Conservation (phyloP, 2,113 vertebrate genomes). For the Mesembrinibis cayennensis region DNA sequence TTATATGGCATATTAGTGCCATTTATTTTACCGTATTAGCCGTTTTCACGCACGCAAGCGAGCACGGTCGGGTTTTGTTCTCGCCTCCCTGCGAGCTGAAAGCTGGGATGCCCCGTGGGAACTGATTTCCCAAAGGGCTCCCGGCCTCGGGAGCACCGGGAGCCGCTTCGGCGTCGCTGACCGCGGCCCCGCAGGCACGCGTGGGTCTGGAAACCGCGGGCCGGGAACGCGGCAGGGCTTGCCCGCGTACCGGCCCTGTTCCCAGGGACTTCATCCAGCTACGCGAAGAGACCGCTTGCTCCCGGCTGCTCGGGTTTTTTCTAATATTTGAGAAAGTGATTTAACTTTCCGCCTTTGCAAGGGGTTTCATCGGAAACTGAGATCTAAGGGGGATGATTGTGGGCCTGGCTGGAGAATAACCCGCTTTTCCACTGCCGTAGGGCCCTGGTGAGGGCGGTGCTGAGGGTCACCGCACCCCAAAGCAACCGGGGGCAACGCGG, state of each 20-base stretch:
- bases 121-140: not conserved
- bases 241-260: fast-evolving
- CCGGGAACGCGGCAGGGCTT: not conserved
- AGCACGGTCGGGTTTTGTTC: not conserved
- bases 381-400: not conserved
- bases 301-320: no score
- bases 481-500: fast-evolving
- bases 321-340: not conserved
- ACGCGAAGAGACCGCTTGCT: not conserved
- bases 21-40: not conserved
- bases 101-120: not conserved
- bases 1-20: not conserved
- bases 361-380: not conserved
- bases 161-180: fast-evolving
- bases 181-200: fast-evolving
- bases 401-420: not conserved
- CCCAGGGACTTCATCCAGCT: not conserved
- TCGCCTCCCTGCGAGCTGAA: fast-evolving
- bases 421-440: no score
- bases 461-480: not conserved
- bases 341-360: not conserved
- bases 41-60: not conserved
- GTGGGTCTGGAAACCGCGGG: fast-evolving
- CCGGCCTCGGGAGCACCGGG: not conserved
- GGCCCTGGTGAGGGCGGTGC: fast-evolving